Evolutionary conservation across 1,140 invertebrate genomes (phyloP), one percentile per base, ranked within the genome.

Genomic region (Lordiphosa clarofinis): DNA sequence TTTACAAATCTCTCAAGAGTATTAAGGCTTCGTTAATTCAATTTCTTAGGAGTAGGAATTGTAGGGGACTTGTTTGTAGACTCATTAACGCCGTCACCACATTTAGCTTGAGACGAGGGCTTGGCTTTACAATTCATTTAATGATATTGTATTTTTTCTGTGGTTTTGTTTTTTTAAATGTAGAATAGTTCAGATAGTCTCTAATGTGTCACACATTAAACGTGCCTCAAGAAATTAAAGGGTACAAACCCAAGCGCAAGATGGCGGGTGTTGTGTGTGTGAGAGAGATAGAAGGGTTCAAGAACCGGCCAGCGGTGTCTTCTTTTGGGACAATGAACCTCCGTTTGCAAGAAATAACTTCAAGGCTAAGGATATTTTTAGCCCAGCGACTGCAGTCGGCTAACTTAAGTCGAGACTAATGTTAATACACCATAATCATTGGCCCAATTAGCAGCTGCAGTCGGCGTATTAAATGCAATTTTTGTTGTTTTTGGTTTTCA

Each of bases 351-450:
- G 9, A 39, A 11, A 8, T 19, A 12, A 56, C 54, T n/a, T 36
- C 74, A 79, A 79, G 73, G 69, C 44, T 68, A 60, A 82, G 72
- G 72, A 81, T 81, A 81, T 81, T 82, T 82, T 60, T 81, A 81
- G 76, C 9, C 4, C 19, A 55, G 56, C 47, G 48, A 59, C 59
- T 67, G 55, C 64, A 39, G 36, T n/a, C 37, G 55, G 50, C 40
- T 44, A 37, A 35, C 37, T n/a, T 48, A 47, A 33, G 31, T 46
- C 28, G 43, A 38, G 48, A 44, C 43, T 69, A 40, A 47, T 47
- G 10, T 50, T 13, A 12, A 46, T 13, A 46, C 11, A 48, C 47
- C 48, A 21, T 67, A 60, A 66, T 60, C 61, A 74, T 71, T 79
- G 74, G 75, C 74, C 70, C 68, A 74, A 79, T 81, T 81, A 81